A percentile compares a stretch with the other conserved stretches of the same genome.
phyloP scores from a whole-genome alignment of 2,113 vertebrate species.

The Corvus cornix region DNA sequence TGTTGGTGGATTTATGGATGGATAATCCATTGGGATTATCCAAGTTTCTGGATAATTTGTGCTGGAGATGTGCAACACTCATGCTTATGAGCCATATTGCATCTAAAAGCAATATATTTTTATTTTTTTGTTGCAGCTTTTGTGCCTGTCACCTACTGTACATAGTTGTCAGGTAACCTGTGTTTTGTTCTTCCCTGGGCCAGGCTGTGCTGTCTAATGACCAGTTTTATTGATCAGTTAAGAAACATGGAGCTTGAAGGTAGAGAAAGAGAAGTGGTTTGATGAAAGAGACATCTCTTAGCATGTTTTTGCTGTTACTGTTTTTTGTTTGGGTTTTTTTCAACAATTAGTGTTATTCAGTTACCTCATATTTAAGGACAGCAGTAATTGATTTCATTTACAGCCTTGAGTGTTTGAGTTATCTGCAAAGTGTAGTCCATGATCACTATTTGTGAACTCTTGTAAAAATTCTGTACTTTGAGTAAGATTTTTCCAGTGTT shows the following conservation, averaged over 20 bases:
- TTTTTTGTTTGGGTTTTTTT: neutral
- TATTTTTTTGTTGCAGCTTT: neutral
- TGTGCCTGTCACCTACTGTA: neutral
- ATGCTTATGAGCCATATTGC: neutral
- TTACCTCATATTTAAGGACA: neutral
- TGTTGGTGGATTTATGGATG: neutral
- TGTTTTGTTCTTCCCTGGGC: neutral
- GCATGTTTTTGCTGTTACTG: neutral
- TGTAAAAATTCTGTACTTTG: neutral
- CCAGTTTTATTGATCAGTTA: neutral
- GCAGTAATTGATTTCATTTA: neutral
- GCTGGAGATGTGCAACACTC: neutral
- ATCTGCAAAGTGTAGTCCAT: neutral
- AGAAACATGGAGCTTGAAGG: neutral
- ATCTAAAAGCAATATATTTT: neutral
- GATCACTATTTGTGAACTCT: neutral
- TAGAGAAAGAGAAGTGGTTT: neutral
- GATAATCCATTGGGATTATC: neutral
- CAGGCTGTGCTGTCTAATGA: neutral
- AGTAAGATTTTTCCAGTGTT: neutral
- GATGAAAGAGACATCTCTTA: neutral
- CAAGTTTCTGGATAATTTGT: neutral
- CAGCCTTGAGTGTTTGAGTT: neutral
- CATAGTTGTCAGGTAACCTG: neutral
- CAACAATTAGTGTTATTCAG: neutral